Evolutionary conservation across 2,113 vertebrate species (phyloP), one percentile per base, ranked within the genome.

Genomic region (Picathartes gymnocephalus): DNA sequence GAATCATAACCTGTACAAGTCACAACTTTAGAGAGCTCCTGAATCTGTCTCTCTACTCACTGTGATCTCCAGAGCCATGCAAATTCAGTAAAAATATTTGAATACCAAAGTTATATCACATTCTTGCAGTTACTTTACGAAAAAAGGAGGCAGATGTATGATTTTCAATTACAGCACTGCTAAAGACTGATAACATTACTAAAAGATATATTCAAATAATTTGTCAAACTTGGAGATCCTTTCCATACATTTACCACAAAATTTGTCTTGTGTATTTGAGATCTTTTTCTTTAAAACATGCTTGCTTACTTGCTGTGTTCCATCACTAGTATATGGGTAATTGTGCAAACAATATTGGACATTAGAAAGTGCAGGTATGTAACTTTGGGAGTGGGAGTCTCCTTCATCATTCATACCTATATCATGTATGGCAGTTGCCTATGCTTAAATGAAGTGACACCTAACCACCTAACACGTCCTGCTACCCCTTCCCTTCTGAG

Each of bases 381-480:
- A 71, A 64, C 14, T 35, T 30, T 23, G 57, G 15, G 20, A 81
- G 9, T 68, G 31, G n/a, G 50, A 54, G 31, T 28, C 21, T 27
- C 51, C 24, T 68, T 88, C 27, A 7, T 44, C 9, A 4, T 61
- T 40, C n/a, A 50, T 66, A 13, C 15, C 21, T 78, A 0, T 15
- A 77, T 51, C 1, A 1, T 4, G 1, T 42, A 24, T 8, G 14
- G 25, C 23, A 47, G 3, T 37, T 3, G 1, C 39, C 4, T 42
- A 2, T 42, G 22, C 25, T 45, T 35, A 1, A 40, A 12, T 13
- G 16, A 77, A 39, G 10, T 3, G 6, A 57, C 24, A 22, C 14
- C 6, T 64, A 27, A 51, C 17, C n/a, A 40, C 30, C 22, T 40
- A 47, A 56, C 15, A 24, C 28, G 30, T 30, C 17, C 42, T 48